Base-by-base conservation (phyloP, 2,888 invertebrate genomes). In the Tromatobia lineatoria region DNA sequence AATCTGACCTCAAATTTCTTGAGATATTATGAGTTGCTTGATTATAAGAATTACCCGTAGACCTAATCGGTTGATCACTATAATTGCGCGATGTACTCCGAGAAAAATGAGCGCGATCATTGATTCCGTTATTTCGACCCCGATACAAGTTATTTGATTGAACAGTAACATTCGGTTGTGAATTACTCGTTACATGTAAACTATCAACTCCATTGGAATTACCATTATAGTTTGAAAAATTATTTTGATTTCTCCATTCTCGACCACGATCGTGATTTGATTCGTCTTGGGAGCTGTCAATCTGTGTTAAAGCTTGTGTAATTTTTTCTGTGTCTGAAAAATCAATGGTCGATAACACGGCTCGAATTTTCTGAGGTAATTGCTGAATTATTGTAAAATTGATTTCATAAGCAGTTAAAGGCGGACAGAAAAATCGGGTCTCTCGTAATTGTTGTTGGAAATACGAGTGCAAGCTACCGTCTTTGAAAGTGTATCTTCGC, bases 341-440 rank as follows among this genome's bases (percentile, higher is more conserved):
- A 42, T 82, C 45, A 4, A 82, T 18, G 1, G 77, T 66, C 29
- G 79, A 69, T 23, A 80, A 42, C 11, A 42, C 13, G 13, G 42
- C n/a, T n/a, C n/a, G n/a, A n/a, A n/a, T n/a, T n/a, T n/a, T n/a
- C n/a, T n/a, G n/a, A n/a, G n/a, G n/a, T 42, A 42, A 42, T 67
- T 87, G 85, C 10, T 77, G 79, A 0, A 85, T 57, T n/a, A 85
- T 81, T 2, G 78, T 75, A 61, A 76, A 87, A 79, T 87, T 70
- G 3, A 84, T 52, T 47, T 82, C 80, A 54, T 83, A 87, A 15
- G 38, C 18, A 2, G 59, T 52, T 15, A 81, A 79, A 42, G 52
- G 64, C 3, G 87, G 80, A 2, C 23, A 50, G 23, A 82, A 78
- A 80, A 69, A 80, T 59, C 74, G 73, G 0, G 83, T 71, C 47